Percentiles rank a stretch among this genome's conserved stretches.
Evolutionary conservation across 2,113 vertebrate species (phyloP).

Genomic region (Pseudopodoces humilis): DNA sequence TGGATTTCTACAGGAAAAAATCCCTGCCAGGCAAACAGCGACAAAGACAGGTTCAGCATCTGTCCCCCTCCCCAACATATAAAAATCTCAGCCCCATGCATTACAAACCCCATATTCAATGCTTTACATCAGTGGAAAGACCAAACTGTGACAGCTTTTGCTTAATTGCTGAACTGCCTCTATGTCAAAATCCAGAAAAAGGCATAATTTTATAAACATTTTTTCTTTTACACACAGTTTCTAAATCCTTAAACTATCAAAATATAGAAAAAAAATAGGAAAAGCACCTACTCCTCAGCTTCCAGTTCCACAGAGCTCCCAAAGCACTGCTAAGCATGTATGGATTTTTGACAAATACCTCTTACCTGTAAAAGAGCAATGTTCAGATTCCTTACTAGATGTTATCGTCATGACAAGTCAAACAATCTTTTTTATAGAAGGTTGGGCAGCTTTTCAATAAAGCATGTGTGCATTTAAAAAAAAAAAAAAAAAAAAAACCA

Average conservation of each 20-base stretch:
- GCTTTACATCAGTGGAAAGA: conserved; percentile 32
- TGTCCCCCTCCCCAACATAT: not conserved
- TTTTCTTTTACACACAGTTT: conserved; percentile 9
- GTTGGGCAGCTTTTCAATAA: conserved; percentile 46
- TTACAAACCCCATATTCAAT: conserved; percentile 25
- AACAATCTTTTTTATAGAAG: conserved; percentile 18
- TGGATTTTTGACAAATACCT: conserved; percentile 30
- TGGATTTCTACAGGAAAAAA: not conserved
- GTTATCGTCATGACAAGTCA: conserved; percentile 61
- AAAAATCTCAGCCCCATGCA: conserved; percentile 11
- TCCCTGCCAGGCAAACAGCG: not conserved
- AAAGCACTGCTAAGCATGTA: conserved; percentile 16
- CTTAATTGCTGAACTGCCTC: conserved; percentile 20
- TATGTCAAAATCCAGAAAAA: conserved; percentile 39
- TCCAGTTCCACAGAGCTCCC: conserved; percentile 2
- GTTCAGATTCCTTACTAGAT: conserved; percentile 60
- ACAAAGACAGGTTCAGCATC: not conserved
- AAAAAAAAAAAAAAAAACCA: no score
- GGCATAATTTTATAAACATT: conserved; percentile 34
- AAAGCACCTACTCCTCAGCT: conserved; percentile 33
- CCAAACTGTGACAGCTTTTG: conserved; percentile 14
- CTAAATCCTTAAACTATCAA: conserved; percentile 9
- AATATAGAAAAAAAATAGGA: not conserved
- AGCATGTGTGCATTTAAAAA: not conserved
- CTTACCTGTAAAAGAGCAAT: conserved; percentile 74